Evolutionary conservation across 2,113 vertebrate species (phyloP), one percentile per base, ranked within the genome.

Genomic region (Pelmatolapia mariae): DNA sequence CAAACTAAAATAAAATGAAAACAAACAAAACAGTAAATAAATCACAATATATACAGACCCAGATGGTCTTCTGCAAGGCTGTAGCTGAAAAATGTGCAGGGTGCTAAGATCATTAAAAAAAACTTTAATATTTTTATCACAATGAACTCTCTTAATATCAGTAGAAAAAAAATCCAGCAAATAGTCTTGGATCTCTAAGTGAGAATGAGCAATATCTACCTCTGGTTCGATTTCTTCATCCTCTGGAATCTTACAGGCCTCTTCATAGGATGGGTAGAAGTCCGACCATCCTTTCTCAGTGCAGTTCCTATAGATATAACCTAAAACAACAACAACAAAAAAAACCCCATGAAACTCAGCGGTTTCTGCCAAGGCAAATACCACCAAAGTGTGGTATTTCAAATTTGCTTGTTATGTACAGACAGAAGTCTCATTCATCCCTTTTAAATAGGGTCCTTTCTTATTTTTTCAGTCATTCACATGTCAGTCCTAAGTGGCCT

Each of bases 281-380:
- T 94, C 92, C 0, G 94, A 93, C 95, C 95, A 96, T 10, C 95
- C 95, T 0, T 84, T 16, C 31, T 91, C 83, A 0, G 94, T 95
- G 88, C 95, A 96, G 90, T 94, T 95, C 91, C 91, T 93, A 80
- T 90, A 90, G 84, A 96, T 84, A 87, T 85, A 93, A 47, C 89
- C 95, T 96, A 16, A 31, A 38, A 66, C 33, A 38, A 26, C 24
- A 57, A n/a, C 3, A 10, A 31, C 6, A 59, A 61, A 10, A 66
- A 45, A 85, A n/a, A n/a, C n/a, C n/a, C n/a, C 10, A 85, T 15
- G 13, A 24, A 50, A 8, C 5, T 78, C 33, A 89, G 38, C 9
- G 15, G 18, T 8, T 22, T 19, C 16, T 10, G 22, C 45, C 45
- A 76, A 47, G 16, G 6, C 10, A 31, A 50, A 19, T 24, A 68